phyloP scores from a whole-genome alignment of 2,888 invertebrate species.

The Amphipoea lucens region DNA sequence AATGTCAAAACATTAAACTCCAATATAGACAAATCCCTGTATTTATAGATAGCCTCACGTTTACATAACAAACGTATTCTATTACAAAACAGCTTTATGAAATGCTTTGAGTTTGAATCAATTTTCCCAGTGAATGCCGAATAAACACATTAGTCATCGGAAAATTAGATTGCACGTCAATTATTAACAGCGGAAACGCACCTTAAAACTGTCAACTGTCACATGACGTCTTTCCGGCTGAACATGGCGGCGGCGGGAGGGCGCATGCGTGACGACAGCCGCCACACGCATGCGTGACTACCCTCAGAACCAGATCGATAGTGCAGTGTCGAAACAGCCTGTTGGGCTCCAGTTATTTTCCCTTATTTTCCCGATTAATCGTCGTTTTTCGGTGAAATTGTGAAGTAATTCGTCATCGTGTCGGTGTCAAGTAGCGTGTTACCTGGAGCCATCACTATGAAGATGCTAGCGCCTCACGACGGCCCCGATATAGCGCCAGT shows the following conservation, averaged over 20 bases:
- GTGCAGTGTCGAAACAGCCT: constrained; percentile 87
- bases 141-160: constrained; percentile 53
- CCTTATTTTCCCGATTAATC: constrained; percentile 73
- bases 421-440: constrained; percentile 86
- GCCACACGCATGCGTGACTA: constrained; percentile 79
- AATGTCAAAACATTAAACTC: neutral
- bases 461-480: constrained; percentile 89
- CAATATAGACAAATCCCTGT: neutral
- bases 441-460: constrained; percentile 86
- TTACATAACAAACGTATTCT: constrained; percentile 9
- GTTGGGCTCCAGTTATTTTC: constrained; percentile 82
- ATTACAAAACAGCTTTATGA: constrained; percentile 22
- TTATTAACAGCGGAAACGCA: constrained; percentile 66
- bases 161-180: constrained; percentile 55
- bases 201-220: constrained; percentile 78
- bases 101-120: neutral
- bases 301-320: constrained; percentile 82
- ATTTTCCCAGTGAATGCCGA: constrained; percentile 21
- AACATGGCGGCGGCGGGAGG: constrained; percentile 67
- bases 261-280: constrained; percentile 65
- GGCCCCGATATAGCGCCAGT: constrained; percentile 91
- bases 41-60: neutral
- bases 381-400: constrained; percentile 73
- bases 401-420: constrained; percentile 82
- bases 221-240: constrained; percentile 84